phyloP scores from a whole-genome alignment of 2,113 vertebrate genomes.

The Scortum barcoo region DNA sequence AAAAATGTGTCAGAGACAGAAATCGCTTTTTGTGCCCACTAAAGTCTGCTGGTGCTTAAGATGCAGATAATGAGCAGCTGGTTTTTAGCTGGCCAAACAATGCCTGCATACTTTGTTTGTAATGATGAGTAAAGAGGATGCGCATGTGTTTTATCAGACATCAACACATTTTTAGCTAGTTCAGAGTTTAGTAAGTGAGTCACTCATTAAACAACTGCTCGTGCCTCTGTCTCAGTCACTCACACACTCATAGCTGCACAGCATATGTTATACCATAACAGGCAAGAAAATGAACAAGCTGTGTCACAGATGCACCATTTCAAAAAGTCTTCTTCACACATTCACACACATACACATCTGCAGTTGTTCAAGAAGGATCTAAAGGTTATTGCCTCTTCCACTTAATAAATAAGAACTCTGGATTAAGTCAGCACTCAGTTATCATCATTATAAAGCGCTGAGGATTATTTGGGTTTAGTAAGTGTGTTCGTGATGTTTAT shows the following conservation, averaged over 20 bases:
- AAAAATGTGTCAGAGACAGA: background rate
- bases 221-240: background rate
- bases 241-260: too few relatives aligned
- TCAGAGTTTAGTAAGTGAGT: background rate
- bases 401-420: slow-evolving; percentile 7
- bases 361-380: slow-evolving; percentile 22
- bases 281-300: too few relatives aligned
- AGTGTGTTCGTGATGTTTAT: slow-evolving; percentile 16
- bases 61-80: slow-evolving; percentile 15
- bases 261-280: too few relatives aligned
- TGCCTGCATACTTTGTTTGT: background rate
- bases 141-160: slow-evolving; percentile 4
- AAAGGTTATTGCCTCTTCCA: slow-evolving; percentile 23
- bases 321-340: background rate
- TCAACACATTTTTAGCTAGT: background rate
- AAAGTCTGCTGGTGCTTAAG: slow-evolving; percentile 10
- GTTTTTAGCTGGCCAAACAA: background rate
- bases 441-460: slow-evolving; percentile 38
- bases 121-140: slow-evolving; percentile 1
- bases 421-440: slow-evolving; percentile 26
- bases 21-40: background rate
- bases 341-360: background rate
- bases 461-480: slow-evolving; percentile 40
- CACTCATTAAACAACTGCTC: background rate
- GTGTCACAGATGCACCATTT: background rate